Evolutionary conservation across 1,140 invertebrate species (phyloP).

Genomic region (Sycophaga agraensis): DNA sequence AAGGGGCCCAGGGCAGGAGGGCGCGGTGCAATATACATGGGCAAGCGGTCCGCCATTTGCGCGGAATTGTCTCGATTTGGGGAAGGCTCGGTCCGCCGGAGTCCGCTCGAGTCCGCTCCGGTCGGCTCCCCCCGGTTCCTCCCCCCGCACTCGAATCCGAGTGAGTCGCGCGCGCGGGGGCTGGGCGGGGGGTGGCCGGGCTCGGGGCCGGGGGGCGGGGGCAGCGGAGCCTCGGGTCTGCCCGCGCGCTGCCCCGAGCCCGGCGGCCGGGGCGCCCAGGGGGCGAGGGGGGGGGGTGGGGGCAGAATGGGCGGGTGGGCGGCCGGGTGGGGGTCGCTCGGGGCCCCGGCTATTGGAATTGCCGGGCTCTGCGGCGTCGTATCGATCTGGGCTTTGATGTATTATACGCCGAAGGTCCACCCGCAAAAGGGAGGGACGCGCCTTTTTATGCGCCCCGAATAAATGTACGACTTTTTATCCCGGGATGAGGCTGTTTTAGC

Average conservation of each 20-base stretch:
- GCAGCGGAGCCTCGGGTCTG: too few species aligned
- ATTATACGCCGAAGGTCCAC: conserved; percentile 55
- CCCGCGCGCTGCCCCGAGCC: too few species aligned
- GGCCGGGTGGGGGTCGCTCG: not conserved
- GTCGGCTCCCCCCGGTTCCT: too few species aligned
- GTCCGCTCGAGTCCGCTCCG: too few species aligned
- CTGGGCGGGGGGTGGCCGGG: too few species aligned
- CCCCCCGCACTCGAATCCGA: too few species aligned
- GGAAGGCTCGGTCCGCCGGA: not conserved
- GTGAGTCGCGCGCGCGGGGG: too few species aligned
- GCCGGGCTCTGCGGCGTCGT: conserved; percentile 51
- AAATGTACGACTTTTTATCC: conserved; percentile 49
- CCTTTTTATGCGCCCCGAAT: conserved; percentile 53
- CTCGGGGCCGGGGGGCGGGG: too few species aligned
- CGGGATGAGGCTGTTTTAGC: conserved; percentile 40
- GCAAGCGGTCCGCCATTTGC: conserved; percentile 27
- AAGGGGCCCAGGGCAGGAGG: conserved; percentile 10
- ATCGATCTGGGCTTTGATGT: conserved; percentile 57
- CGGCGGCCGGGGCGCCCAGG: too few species aligned
- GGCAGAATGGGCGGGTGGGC: not conserved
- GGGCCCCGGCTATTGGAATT: conserved; percentile 45
- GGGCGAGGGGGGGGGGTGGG: not conserved
- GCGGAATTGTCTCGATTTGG: conserved; percentile 25
- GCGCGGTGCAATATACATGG: too few species aligned
- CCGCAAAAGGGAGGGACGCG: conserved; percentile 38